Conservation (phyloP, 2,113 vertebrate species). For the Microcebus griseorufus region DNA sequence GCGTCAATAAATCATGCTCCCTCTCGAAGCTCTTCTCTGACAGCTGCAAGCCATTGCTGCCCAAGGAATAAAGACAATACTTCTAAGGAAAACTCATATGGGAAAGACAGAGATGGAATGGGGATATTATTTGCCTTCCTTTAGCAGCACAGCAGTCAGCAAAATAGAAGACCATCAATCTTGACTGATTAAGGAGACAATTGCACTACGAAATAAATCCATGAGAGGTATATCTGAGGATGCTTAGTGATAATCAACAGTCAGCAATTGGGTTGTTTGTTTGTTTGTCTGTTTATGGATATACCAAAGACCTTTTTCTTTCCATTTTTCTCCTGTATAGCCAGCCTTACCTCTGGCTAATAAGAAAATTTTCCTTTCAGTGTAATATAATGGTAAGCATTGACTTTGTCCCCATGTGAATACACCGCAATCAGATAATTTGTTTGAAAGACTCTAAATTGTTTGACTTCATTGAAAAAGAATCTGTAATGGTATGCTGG, state of each 20-base stretch:
- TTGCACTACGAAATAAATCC: slow-evolving; percentile 21
- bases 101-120: slow-evolving; percentile 46
- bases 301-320: slow-evolving; percentile 23
- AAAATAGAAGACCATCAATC: slow-evolving; percentile 66
- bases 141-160: slow-evolving; percentile 47
- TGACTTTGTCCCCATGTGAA: slow-evolving; percentile 54
- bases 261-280: background rate
- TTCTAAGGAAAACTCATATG: slow-evolving; percentile 12
- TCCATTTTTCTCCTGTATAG: background rate
- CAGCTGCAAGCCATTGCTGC: background rate
- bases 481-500: slow-evolving; percentile 54
- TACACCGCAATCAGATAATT: slow-evolving; percentile 67
- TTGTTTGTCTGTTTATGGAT: background rate
- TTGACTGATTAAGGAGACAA: slow-evolving; percentile 55
- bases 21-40: slow-evolving; percentile 44
- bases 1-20: slow-evolving; percentile 64
- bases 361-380: slow-evolving; percentile 58
- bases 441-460: slow-evolving; percentile 70
- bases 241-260: slow-evolving; percentile 19
- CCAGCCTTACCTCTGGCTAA: slow-evolving; percentile 27
- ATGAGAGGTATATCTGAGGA: background rate
- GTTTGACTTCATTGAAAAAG: slow-evolving; percentile 65
- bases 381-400: slow-evolving; percentile 24
- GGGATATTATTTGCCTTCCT: slow-evolving; percentile 1
- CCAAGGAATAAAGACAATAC: slow-evolving; percentile 58